phyloP scores from a whole-genome alignment of 2,797 vertebrate species.

The Gambusia yucatana region DNA sequence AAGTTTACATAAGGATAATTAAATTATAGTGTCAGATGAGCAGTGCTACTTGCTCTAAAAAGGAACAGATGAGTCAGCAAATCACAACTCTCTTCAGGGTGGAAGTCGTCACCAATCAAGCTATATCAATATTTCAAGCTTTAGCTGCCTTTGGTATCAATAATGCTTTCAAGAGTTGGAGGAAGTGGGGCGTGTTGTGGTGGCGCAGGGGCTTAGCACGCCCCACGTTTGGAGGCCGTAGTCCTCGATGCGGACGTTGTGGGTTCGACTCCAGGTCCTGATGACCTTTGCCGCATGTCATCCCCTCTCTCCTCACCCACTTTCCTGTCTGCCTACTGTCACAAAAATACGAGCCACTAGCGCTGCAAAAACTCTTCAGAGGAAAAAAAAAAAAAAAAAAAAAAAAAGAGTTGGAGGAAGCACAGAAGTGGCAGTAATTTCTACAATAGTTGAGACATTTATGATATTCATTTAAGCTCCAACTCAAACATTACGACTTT shows the following conservation, averaged over 20 bases:
- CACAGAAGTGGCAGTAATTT: not conserved
- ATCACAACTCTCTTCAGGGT: not conserved
- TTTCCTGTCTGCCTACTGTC: no score
- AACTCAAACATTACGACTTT: not conserved
- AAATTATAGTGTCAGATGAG: not conserved
- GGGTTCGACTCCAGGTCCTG: no score
- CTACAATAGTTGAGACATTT: not conserved
- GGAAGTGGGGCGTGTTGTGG: no score
- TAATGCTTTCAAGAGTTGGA: not conserved
- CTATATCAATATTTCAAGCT: not conserved
- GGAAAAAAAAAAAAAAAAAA: no score
- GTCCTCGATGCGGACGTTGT: no score
- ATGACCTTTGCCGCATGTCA: no score
- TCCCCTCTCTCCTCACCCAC: no score
- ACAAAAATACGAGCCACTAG: no score
- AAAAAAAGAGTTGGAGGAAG: not conserved
- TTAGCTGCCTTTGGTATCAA: not conserved
- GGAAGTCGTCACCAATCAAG: not conserved
- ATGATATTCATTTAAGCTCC: not conserved
- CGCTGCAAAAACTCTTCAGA: no score
- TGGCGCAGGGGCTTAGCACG: no score
- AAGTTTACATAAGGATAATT: not conserved
- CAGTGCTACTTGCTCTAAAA: not conserved
- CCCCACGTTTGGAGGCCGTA: no score
- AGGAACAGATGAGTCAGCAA: not conserved